phyloP scores from a whole-genome alignment of 64 coral and sea anemone genomes.

The Acropora tenuis region DNA sequence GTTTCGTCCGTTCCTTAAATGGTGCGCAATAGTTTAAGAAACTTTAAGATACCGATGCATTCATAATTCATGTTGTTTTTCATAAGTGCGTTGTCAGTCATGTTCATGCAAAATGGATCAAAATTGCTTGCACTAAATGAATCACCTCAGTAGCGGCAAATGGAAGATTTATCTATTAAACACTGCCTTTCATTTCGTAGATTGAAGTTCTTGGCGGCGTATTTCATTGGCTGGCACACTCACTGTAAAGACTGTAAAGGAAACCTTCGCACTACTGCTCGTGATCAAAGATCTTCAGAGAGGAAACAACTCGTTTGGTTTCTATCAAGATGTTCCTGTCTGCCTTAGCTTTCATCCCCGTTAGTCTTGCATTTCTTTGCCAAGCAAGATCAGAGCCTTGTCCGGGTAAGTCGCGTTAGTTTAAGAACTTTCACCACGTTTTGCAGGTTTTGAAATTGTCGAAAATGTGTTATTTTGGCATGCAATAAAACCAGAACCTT shows the following conservation, averaged over 20 bases:
- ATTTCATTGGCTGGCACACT: slow-evolving; percentile 19
- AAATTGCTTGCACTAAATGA: slow-evolving; percentile 1
- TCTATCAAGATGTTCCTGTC: neutral
- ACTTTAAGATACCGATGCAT: slow-evolving; percentile 56
- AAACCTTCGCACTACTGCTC: neutral
- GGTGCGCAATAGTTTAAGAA: slow-evolving; percentile 7
- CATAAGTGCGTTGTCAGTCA: slow-evolving; percentile 15
- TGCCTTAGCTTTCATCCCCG: neutral
- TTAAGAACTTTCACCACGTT: slow-evolving; percentile 21
- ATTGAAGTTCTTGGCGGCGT: neutral
- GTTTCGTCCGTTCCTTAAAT: neutral
- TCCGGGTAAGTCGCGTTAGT: slow-evolving; percentile 1
- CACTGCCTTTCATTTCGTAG: slow-evolving; percentile 13
- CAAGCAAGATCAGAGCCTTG: slow-evolving; percentile 14
- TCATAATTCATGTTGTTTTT: slow-evolving; percentile 42
- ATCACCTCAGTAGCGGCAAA: neutral
- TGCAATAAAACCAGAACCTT: neutral
- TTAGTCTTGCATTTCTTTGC: neutral
- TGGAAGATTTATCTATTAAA: neutral
- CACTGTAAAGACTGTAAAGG: neutral
- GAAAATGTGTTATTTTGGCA: slow-evolving; percentile 45
- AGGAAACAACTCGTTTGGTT: neutral
- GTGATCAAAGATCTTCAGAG: neutral
- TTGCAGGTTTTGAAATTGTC: neutral
- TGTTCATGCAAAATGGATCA: neutral